Base-by-base conservation (phyloP, 2,888 invertebrate species). In the Hetaerina titia region DNA sequence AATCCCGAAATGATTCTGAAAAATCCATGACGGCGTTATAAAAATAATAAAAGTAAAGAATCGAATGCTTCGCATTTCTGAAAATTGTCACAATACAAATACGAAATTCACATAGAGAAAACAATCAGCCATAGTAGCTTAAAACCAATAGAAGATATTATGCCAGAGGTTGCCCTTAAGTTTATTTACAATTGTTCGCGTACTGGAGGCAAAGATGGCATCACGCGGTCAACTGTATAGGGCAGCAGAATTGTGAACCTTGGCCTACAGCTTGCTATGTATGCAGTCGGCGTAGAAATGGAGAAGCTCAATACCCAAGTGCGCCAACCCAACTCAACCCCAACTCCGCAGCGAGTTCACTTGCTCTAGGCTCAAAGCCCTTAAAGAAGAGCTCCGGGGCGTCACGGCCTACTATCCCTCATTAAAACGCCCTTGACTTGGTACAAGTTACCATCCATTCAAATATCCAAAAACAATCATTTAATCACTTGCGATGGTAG, bases 401-500 rank as follows among this genome's bases (percentile, higher is more conserved):
- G 56, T 31, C 81, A 81, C 92, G 92, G 69, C 92, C 92, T 92
- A 92, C 92, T 74, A 45, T 56, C 69, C 92, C 56, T 92, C 92
- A 74, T 69, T 69, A 92, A 92, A 57, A 74, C 56, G 92, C 92
- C 69, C 92, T 92, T 92, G 69, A 74, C 90, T 90, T 45, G 31
- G 11, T 69, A 45, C 63, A 63, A 63, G 31, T 31, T 45, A 56
- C 81, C 15, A 31, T 81, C 81, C 81, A 31, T 25, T 81, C 81
- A 22, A 31, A 81, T 81, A 31, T 15, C 81, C 31, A 13, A 81
- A 15, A 22, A 22, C 81, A 13, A 81, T 81, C 81, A 81, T 31
- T 81, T 31, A 81, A 81, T 81, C 81, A 31, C 8, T 81, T 31
- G 31, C 81, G 15, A 22, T 81, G 81, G 31, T 13, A 31, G 25